These are phyloP conservation scores for Conus canariensis DNA, from an alignment of 2,888 invertebrate species.

Conservation along the genomic window DNA sequence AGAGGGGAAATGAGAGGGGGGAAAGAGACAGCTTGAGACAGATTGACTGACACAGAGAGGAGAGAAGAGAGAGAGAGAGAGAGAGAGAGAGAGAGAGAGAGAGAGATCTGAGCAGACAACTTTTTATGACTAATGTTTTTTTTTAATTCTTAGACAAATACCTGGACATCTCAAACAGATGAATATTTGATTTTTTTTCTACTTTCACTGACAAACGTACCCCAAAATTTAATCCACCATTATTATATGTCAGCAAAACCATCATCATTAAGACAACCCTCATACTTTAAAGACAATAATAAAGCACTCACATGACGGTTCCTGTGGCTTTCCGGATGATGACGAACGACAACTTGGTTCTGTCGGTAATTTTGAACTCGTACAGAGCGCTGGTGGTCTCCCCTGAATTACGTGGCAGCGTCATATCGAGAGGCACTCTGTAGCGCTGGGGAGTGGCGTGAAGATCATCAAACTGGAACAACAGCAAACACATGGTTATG, in stretches of 20 bases:
- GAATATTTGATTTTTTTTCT: too few species aligned
- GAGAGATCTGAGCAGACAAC: not conserved
- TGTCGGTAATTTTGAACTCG: constrained; percentile 58
- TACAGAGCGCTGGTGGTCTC: constrained; percentile 53
- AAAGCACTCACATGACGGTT: constrained; percentile 43
- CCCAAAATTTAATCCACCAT: too few species aligned
- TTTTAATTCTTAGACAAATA: too few species aligned
- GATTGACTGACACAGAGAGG: not conserved
- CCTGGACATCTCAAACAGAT: too few species aligned
- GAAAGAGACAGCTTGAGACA: too few species aligned
- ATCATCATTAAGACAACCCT: too few species aligned
- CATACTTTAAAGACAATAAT: too few species aligned
- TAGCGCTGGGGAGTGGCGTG: constrained; percentile 57
- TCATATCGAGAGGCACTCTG: constrained; percentile 64
- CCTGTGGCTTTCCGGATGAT: constrained; percentile 65
- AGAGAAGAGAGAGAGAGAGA: not conserved
- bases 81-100: not conserved
- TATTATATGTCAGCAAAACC: too few species aligned
- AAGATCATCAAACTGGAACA: constrained; percentile 66
- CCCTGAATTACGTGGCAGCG: constrained; percentile 50
- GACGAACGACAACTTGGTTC: constrained; percentile 71
- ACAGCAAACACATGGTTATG: not conserved
- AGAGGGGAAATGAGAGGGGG: too few species aligned
- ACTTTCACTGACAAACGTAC: too few species aligned
- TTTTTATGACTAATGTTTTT: too few species aligned